A percentile compares a stretch with the other conserved stretches of the same genome.
Evolutionary conservation across 2,888 invertebrate species (phyloP).

Genomic region (Tenthredo scrophulariae): DNA sequence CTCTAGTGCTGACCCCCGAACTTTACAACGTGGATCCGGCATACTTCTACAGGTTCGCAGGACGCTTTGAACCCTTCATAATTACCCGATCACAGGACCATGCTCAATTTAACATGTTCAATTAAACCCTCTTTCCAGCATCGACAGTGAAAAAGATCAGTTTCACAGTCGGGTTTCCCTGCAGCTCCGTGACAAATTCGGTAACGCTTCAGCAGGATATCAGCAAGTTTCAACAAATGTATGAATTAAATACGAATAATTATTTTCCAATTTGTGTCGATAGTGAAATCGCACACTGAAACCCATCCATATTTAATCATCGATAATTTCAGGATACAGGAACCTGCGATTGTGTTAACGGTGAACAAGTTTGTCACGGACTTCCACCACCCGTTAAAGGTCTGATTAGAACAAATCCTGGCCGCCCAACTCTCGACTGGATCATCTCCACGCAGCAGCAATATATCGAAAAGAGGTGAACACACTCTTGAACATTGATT

Average conservation of each 20-base stretch:
- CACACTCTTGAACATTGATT: not conserved
- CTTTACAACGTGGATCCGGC: constrained; percentile 79
- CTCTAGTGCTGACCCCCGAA: constrained; percentile 79
- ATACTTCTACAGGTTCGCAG: constrained; percentile 76
- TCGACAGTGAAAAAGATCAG: constrained; percentile 67
- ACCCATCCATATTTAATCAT: not conserved
- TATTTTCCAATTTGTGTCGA: not conserved
- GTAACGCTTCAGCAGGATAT: constrained; percentile 70
- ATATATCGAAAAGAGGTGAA: constrained; percentile 81
- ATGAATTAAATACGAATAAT: constrained; percentile 52
- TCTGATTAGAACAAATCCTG: constrained; percentile 75
- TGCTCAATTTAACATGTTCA: not conserved
- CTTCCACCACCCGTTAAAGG: constrained; percentile 70
- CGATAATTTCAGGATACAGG: constrained; percentile 78
- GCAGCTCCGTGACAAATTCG: constrained; percentile 71
- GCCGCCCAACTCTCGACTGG: constrained; percentile 79
- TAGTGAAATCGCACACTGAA: not conserved
- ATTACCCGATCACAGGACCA: not conserved
- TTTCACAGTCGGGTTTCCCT: constrained; percentile 70
- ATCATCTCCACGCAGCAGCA: constrained; percentile 79
- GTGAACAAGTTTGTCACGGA: constrained; percentile 75
- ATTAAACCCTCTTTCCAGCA: constrained; percentile 59
- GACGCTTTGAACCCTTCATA: constrained; percentile 32
- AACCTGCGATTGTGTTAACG: constrained; percentile 77
- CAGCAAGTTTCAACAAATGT: constrained; percentile 73